Evolutionary conservation across 2,797 vertebrate species (phyloP).

Genomic region (Manis javanica): DNA sequence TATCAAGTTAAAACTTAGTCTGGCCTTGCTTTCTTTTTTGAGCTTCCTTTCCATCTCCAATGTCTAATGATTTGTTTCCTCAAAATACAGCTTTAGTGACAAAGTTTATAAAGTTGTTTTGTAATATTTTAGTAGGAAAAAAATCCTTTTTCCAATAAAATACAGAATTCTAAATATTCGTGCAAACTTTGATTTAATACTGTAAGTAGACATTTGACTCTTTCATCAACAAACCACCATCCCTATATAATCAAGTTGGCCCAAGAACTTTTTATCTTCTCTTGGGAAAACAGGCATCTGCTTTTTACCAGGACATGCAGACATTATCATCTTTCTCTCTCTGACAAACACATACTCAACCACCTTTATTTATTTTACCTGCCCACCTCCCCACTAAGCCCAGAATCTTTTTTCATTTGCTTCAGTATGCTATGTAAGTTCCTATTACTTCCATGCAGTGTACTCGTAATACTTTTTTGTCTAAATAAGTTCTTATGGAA

Average conservation of each 20-base stretch:
- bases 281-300: not conserved
- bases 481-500: not conserved
- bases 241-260: not conserved
- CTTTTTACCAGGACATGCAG: not conserved
- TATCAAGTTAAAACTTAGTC: not conserved
- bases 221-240: not conserved
- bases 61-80: not conserved
- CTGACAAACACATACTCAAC: not conserved
- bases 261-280: conserved; percentile 10
- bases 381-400: not conserved
- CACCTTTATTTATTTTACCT: not conserved
- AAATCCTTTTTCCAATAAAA: conserved; percentile 16
- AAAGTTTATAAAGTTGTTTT: not conserved
- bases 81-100: not conserved
- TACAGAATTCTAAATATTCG: not conserved
- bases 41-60: not conserved
- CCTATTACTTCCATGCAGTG: not conserved
- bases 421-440: conserved; percentile 15
- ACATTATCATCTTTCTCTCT: not conserved
- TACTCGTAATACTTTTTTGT: not conserved
- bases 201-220: not conserved
- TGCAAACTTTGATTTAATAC: not conserved
- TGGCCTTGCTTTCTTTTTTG: not conserved
- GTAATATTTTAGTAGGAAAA: not conserved
- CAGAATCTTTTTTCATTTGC: conserved; percentile 12